A percentile compares a stretch with the other conserved stretches of the same genome.
Conservation (phyloP, 2,797 vertebrate species). For the Coregonus sp. region DNA sequence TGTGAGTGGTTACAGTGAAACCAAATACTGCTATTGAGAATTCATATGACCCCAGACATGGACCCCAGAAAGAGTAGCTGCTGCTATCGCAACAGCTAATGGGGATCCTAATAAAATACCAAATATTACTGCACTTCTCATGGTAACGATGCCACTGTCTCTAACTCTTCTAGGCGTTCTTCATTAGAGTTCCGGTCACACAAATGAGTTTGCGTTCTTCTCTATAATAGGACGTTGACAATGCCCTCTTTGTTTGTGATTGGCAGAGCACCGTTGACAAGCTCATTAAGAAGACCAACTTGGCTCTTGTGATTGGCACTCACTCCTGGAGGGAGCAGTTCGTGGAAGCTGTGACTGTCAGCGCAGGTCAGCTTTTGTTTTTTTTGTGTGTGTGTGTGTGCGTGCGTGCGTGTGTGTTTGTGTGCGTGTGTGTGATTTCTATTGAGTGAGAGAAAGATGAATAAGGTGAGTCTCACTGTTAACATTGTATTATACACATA, state of each 20-base stretch:
- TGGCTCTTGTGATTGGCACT: conserved; percentile 88
- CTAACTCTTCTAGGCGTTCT: too few relatives aligned
- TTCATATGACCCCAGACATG: background rate
- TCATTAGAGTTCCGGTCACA: background rate
- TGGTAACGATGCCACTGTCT: background rate
- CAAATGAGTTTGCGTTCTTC: background rate
- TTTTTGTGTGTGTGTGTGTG: background rate
- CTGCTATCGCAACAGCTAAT: too few relatives aligned
- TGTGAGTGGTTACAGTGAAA: background rate
- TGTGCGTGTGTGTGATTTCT: background rate
- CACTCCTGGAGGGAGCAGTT: conserved; percentile 93
- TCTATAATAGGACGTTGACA: conserved; percentile 29
- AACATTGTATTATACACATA: background rate
- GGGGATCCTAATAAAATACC: too few relatives aligned
- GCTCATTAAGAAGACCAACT: conserved; percentile 90
- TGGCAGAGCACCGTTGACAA: conserved; percentile 89
- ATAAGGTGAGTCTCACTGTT: background rate
- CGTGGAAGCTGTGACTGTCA: conserved; percentile 88
- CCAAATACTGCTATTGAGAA: background rate
- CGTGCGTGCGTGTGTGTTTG: background rate
- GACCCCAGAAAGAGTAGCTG: too few relatives aligned
- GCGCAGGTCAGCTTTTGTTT: conserved; percentile 76
- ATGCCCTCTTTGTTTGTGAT: conserved; percentile 37
- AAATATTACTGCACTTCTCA: background rate
- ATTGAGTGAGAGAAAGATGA: background rate